A percentile compares a stretch with the other conserved stretches of the same genome.
phyloP scores from a whole-genome alignment of 1,140 invertebrate species.

The Melipona quadrifasciata region DNA sequence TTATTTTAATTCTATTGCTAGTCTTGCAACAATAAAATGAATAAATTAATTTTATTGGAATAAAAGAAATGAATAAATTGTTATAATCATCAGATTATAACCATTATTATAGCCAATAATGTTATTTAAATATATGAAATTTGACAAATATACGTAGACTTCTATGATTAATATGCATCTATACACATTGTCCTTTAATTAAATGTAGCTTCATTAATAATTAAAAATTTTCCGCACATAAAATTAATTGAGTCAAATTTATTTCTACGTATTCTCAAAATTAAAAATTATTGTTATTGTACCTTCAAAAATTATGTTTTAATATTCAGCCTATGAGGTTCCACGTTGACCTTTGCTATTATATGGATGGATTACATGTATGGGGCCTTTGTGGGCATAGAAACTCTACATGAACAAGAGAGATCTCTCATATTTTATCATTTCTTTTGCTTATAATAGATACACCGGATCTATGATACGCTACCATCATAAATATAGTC shows the following conservation, averaged over 20 bases:
- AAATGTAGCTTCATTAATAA: background rate
- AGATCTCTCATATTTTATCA: constrained; percentile 64
- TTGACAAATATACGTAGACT: too few relatives aligned
- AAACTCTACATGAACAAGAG: constrained; percentile 77
- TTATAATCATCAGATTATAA: too few relatives aligned
- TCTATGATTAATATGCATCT: background rate
- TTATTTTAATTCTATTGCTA: too few relatives aligned
- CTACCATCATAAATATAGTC: constrained; percentile 53
- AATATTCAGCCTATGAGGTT: constrained; percentile 70
- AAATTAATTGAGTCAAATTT: background rate
- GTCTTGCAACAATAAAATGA: too few relatives aligned
- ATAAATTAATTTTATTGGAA: too few relatives aligned
- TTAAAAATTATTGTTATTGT: background rate
- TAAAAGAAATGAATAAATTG: too few relatives aligned
- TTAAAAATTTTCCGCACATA: background rate
- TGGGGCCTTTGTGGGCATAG: constrained; percentile 77
- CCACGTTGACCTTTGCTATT: constrained; percentile 73
- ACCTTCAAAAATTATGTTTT: constrained; percentile 53
- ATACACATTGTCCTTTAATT: constrained; percentile 16
- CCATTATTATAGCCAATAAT: too few relatives aligned
- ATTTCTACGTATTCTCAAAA: background rate
- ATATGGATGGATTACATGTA: constrained; percentile 79
- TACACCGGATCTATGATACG: constrained; percentile 49
- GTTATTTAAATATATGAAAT: too few relatives aligned
- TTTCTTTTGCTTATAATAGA: constrained; percentile 64